Conservation (phyloP, 1,140 invertebrate genomes). For the Drosophila novamexicana region DNA sequence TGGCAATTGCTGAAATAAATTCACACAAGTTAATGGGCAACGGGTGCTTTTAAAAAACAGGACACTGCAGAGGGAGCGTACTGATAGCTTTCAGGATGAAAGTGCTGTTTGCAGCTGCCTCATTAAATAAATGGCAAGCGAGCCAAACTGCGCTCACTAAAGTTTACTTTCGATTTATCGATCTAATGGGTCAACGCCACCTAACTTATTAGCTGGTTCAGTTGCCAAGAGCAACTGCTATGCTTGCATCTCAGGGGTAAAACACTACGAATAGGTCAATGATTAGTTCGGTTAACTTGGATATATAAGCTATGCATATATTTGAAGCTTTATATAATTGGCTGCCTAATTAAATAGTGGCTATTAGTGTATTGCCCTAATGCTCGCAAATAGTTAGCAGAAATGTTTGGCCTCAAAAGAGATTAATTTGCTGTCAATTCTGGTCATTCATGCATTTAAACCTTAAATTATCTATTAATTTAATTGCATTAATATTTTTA, state of each 20-base stretch:
- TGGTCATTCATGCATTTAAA: conserved; percentile 1
- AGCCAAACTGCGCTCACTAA: not conserved
- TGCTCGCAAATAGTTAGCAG: no score
- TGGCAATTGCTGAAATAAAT: conserved; percentile 78
- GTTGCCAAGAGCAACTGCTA: not conserved
- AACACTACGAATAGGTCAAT: no score
- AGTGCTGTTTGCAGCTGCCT: conserved; percentile 22
- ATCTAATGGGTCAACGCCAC: conserved; percentile 2
- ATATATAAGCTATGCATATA: no score
- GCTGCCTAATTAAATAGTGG: no score
- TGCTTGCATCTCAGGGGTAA: not conserved
- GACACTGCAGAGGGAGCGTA: conserved; percentile 2
- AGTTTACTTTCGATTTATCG: conserved; percentile 10
- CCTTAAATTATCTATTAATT: conserved; percentile 33
- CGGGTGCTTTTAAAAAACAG: conserved; percentile 74
- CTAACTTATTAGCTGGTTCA: conserved; percentile 15
- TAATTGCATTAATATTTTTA: conserved; percentile 48
- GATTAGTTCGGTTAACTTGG: no score
- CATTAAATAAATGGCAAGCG: conserved; percentile 39
- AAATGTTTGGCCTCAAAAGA: not conserved
- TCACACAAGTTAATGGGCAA: conserved; percentile 77
- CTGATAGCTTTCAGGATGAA: conserved; percentile 23
- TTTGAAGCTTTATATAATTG: no score
- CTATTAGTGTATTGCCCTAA: no score
- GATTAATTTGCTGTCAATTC: not conserved